Evolutionary conservation across 2,113 vertebrate genomes (phyloP).

Genomic region (Pandion haliaetus): DNA sequence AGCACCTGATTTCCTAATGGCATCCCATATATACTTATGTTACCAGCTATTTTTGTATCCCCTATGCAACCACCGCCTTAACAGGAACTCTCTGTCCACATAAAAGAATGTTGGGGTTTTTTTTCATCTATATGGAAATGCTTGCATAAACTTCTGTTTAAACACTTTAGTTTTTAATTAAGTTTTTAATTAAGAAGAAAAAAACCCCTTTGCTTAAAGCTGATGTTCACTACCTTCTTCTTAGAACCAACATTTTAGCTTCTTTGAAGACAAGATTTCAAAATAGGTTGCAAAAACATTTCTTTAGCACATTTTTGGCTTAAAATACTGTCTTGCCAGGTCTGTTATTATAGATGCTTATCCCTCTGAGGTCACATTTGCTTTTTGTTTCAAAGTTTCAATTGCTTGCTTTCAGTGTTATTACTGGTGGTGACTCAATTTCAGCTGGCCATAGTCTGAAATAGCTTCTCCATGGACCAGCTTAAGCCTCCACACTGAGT

Average conservation of each 20-base stretch:
- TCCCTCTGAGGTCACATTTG: not conserved
- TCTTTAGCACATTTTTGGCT: not conserved
- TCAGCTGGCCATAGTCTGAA: not conserved
- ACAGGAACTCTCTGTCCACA: not conserved
- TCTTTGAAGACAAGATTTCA: not conserved
- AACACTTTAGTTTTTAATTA: not conserved
- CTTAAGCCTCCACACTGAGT: not conserved
- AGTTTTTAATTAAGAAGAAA: not conserved
- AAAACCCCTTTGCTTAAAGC: not conserved
- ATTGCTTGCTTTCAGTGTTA: not conserved
- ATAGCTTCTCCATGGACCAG: not conserved
- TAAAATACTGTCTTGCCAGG: not conserved
- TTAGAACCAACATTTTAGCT: not conserved
- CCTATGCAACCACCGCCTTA: not conserved
- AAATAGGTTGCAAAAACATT: not conserved
- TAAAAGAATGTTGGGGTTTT: not conserved
- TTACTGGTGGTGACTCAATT: not conserved
- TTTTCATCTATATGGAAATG: not conserved
- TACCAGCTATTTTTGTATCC: slow-evolving; percentile 21
- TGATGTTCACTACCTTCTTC: not conserved
- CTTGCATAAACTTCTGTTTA: not conserved
- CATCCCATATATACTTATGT: not conserved
- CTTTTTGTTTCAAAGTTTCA: not conserved
- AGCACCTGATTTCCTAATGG: slow-evolving; percentile 30
- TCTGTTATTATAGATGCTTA: not conserved